Evolutionary conservation across 2,113 vertebrate genomes (phyloP).

Genomic region (Bos javanicus): DNA sequence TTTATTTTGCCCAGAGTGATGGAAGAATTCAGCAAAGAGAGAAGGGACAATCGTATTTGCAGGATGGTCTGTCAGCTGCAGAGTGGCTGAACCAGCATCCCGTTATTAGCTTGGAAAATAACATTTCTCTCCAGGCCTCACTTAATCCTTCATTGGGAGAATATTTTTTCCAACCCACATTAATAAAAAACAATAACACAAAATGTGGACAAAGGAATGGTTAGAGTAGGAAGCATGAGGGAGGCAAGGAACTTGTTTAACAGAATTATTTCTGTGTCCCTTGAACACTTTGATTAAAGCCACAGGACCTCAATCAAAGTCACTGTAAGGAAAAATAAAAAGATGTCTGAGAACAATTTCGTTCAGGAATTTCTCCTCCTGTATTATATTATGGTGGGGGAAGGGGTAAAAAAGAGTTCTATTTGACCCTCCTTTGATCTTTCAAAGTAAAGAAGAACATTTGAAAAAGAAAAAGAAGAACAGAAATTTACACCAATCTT

Average conservation of each 20-base stretch:
- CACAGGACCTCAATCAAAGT: slow-evolving; percentile 80
- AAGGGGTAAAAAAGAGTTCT: slow-evolving; percentile 48
- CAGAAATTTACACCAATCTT: slow-evolving; percentile 70
- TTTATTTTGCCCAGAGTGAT: slow-evolving; percentile 56
- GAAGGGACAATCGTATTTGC: slow-evolving; percentile 68
- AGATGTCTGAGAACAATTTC: slow-evolving; percentile 80
- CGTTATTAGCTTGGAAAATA: slow-evolving; percentile 79
- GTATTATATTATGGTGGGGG: slow-evolving; percentile 73
- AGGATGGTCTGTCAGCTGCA: slow-evolving; percentile 73
- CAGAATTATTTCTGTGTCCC: slow-evolving; percentile 74
- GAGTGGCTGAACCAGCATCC: slow-evolving; percentile 72
- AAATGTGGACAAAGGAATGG: not conserved
- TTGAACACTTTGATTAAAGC: slow-evolving; percentile 81
- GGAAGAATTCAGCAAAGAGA: slow-evolving; percentile 63
- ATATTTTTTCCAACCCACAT: slow-evolving; percentile 71
- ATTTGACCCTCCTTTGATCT: slow-evolving; percentile 79
- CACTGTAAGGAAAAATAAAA: slow-evolving; percentile 75
- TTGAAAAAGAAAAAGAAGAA: not conserved
- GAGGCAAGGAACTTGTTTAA: slow-evolving; percentile 56
- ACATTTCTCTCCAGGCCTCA: slow-evolving; percentile 67
- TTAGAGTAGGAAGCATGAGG: slow-evolving; percentile 12
- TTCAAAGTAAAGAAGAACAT: slow-evolving; percentile 72
- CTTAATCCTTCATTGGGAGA: slow-evolving; percentile 59
- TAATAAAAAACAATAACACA: slow-evolving; percentile 71
- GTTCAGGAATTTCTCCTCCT: slow-evolving; percentile 72